Conservation (phyloP, 2,797 vertebrate genomes). For the Arctocebus calabarensis region DNA sequence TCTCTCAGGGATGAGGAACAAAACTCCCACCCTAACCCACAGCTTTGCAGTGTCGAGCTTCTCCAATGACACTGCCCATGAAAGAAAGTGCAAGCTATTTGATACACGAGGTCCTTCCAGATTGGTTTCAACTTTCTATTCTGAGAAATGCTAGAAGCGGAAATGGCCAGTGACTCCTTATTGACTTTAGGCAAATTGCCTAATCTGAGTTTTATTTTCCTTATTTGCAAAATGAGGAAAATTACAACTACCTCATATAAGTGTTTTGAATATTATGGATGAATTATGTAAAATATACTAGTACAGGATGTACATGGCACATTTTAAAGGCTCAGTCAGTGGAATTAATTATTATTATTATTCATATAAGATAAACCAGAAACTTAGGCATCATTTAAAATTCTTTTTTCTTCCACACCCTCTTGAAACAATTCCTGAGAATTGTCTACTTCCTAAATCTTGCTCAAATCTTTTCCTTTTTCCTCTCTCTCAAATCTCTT, state of each 20-base stretch:
- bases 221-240: conserved; percentile 50
- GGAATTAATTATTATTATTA: conserved; percentile 17
- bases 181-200: conserved; percentile 26
- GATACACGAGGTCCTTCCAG: background rate
- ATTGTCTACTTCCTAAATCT: background rate
- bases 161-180: conserved; percentile 21
- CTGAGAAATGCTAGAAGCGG: background rate
- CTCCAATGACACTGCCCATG: background rate
- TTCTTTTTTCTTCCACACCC: conserved; percentile 7
- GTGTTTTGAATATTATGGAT: conserved; percentile 36
- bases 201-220: conserved; percentile 56
- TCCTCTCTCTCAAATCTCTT: background rate
- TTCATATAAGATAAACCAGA: conserved; percentile 30
- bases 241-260: conserved; percentile 1
- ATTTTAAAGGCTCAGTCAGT: conserved; percentile 32
- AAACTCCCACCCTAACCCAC: background rate
- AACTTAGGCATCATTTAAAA: conserved; percentile 38
- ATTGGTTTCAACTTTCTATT: conserved; percentile 33
- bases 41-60: conserved; percentile 17
- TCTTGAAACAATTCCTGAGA: background rate
- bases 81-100: background rate
- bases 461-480: conserved; percentile 17
- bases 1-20: conserved; percentile 12
- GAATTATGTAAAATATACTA: conserved; percentile 28
- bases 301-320: background rate